A percentile compares a stretch with the other conserved stretches of the same genome.
Evolutionary conservation across 2,113 vertebrate species (phyloP).

Genomic region (Sterrhoptilus dennistouni): DNA sequence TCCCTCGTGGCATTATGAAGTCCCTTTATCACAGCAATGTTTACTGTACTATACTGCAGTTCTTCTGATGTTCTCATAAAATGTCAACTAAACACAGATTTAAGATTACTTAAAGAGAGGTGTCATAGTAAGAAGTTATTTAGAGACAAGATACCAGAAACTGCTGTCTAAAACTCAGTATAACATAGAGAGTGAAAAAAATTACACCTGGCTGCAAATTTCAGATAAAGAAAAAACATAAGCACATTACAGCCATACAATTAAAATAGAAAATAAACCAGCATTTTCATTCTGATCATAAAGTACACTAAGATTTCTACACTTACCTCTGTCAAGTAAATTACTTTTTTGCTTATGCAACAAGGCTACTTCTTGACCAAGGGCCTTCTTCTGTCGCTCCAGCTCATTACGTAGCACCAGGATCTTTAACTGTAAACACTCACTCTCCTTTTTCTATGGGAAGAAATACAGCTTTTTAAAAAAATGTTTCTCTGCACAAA

Average conservation of each 20-base stretch:
- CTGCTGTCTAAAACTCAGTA: neutral
- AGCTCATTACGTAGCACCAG: conserved; percentile 90
- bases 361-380: conserved; percentile 84
- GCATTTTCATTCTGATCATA: neutral
- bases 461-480: neutral
- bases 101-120: neutral
- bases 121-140: neutral
- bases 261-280: neutral
- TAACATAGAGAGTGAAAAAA: neutral
- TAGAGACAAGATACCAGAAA: neutral
- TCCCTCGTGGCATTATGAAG: neutral
- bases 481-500: neutral
- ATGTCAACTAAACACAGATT: neutral
- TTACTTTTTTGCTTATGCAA: conserved; percentile 83
- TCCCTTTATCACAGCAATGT: neutral
- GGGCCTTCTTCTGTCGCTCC: conserved; percentile 90
- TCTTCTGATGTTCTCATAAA: neutral
- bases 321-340: conserved; percentile 86
- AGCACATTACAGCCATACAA: neutral
- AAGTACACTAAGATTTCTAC: neutral
- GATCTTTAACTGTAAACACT: conserved; percentile 92
- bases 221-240: neutral
- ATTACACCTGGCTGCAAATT: neutral
- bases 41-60: neutral
- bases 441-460: conserved; percentile 90